Conservation (phyloP, 2,113 vertebrate genomes). For the Zapus hudsonius region DNA sequence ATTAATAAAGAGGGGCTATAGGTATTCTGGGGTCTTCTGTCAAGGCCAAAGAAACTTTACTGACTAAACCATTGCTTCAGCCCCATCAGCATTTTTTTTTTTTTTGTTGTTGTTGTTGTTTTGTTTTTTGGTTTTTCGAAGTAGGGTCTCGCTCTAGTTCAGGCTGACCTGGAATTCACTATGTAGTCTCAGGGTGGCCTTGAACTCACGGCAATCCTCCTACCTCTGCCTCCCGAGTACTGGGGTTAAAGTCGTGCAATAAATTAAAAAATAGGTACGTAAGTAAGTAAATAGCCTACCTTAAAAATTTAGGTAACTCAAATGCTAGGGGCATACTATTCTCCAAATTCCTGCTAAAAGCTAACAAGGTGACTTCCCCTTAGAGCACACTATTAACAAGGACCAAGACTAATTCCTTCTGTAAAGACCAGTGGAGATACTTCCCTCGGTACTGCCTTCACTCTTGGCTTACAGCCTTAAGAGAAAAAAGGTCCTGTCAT, state of each 20-base stretch:
- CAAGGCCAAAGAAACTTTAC: not conserved
- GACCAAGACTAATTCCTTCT: not conserved
- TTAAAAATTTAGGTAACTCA: not conserved
- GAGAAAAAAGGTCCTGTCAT: rapidly evolving
- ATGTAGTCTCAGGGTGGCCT: no score
- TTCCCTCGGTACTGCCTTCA: not conserved
- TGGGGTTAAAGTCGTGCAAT: no score
- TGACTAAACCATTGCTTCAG: no score
- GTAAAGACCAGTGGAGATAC: not conserved
- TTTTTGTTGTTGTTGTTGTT: not conserved
- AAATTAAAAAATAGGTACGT: no score
- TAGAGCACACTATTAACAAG: not conserved
- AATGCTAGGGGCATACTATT: not conserved
- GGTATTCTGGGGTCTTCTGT: not conserved
- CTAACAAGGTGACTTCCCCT: not conserved
- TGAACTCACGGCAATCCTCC: no score
- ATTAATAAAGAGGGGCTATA: not conserved
- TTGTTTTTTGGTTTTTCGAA: no score
- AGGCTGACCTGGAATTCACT: no score
- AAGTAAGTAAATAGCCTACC: not conserved
- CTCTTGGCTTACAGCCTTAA: not conserved
- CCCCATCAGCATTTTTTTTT: not conserved
- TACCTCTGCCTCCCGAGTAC: no score
- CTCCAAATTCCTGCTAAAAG: not conserved
- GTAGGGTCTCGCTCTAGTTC: no score